A percentile compares a stretch with the other conserved stretches of the same genome.
Conservation (phyloP, 2,888 invertebrate genomes). For the Erebia epiphron region DNA sequence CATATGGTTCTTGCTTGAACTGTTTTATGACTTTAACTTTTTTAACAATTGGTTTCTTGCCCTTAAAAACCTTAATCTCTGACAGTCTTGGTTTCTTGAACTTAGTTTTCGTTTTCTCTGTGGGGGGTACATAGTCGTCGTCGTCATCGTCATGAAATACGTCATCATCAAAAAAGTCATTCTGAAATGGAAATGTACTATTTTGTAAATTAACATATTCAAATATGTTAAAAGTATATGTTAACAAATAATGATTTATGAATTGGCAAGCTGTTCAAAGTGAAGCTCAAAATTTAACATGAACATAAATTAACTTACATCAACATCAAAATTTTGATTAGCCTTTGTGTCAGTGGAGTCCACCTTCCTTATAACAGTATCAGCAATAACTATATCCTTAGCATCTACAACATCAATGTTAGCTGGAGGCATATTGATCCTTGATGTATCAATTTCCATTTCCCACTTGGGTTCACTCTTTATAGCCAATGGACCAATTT, state of each 20-base stretch:
- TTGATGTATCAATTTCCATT: constrained; percentile 67
- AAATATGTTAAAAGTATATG: no score
- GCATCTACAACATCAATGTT: constrained; percentile 60
- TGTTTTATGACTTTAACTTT: constrained; percentile 69
- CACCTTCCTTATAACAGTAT: constrained; percentile 76
- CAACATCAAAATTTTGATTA: constrained; percentile 48
- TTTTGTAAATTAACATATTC: no score
- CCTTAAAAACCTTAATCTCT: constrained; percentile 72
- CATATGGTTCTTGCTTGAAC: constrained; percentile 54
- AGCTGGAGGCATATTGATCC: constrained; percentile 44
- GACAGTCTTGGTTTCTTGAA: constrained; percentile 72
- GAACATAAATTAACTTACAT: constrained; percentile 54
- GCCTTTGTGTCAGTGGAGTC: constrained; percentile 53
- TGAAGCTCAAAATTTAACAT: constrained; percentile 10
- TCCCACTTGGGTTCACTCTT: constrained; percentile 77
- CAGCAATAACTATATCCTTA: constrained; percentile 73
- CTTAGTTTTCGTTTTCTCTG: constrained; percentile 58
- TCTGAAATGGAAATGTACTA: constrained; percentile 50
- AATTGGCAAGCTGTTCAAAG: not conserved
- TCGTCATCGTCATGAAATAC: constrained; percentile 69
- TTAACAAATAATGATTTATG: no score
- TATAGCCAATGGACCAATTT: constrained; percentile 68
- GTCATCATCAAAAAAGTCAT: constrained; percentile 68
- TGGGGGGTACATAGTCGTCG: constrained; percentile 70
- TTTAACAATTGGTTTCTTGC: constrained; percentile 62